Percentiles rank a stretch among this genome's conserved stretches.
These are phyloP conservation scores for Phaenicophaeus curvirostris DNA, from an alignment of 2,797 vertebrate genomes.

Conservation along the genomic window DNA sequence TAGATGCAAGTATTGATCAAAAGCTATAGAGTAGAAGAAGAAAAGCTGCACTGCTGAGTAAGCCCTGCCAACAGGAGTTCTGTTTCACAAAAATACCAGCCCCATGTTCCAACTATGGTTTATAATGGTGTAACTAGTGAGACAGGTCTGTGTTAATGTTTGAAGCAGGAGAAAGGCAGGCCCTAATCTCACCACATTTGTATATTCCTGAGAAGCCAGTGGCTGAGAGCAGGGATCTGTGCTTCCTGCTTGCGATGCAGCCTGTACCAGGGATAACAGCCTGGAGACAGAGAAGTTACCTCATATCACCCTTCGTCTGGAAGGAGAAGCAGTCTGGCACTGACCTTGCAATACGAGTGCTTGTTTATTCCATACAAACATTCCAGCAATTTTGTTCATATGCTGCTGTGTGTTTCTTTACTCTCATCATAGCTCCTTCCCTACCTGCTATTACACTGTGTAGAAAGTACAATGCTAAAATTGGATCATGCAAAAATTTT, in stretches of 20 bases:
- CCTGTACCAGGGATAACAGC: background rate
- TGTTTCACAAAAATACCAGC: background rate
- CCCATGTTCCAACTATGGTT: accelerated
- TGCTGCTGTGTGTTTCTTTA: background rate
- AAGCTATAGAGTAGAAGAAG: background rate
- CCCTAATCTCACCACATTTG: background rate
- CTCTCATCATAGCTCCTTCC: background rate
- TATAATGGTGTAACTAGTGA: background rate
- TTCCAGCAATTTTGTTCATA: background rate
- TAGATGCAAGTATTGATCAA: background rate
- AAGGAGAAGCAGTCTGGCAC: background rate
- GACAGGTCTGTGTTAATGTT: background rate
- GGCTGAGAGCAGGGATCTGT: background rate
- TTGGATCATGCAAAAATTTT: background rate
- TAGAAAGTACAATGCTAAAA: background rate
- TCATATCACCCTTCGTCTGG: background rate
- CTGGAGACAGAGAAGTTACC: background rate
- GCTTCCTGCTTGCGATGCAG: background rate
- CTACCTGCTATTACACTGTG: background rate
- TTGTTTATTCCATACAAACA: background rate
- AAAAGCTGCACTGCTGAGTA: background rate
- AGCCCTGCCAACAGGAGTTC: accelerated
- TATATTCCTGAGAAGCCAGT: accelerated
- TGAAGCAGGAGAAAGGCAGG: background rate
- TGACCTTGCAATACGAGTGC: background rate